Evolutionary conservation across 1,140 invertebrate genomes (phyloP).

Genomic region (Platorchestia sp.): DNA sequence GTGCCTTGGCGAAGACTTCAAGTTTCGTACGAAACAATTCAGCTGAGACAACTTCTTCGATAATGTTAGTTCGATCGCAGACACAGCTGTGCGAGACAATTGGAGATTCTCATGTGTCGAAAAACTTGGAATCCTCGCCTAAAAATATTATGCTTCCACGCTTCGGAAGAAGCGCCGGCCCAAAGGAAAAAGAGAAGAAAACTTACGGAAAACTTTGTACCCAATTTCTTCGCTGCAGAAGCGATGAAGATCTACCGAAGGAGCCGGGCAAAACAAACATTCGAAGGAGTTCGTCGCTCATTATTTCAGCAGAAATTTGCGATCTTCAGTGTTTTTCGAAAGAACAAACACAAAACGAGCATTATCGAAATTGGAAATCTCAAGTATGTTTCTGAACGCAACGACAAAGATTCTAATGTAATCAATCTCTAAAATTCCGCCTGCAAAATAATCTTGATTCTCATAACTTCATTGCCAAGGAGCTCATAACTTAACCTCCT

Average conservation of each 20-base stretch:
- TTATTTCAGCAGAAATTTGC: neutral
- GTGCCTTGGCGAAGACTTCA: slow-evolving; percentile 15
- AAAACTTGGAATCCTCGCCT: neutral
- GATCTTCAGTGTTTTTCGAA: neutral
- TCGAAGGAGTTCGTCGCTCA: neutral
- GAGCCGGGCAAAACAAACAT: neutral
- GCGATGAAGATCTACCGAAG: slow-evolving; percentile 4
- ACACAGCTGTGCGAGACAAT: neutral
- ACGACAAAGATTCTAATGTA: neutral
- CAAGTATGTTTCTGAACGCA: neutral
- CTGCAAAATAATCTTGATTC: neutral
- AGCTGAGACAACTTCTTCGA: slow-evolving; percentile 7
- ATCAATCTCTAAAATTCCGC: neutral
- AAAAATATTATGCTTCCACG: neutral
- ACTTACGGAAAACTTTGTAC: neutral
- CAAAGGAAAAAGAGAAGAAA: neutral
- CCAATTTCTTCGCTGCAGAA: neutral
- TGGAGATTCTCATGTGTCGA: neutral
- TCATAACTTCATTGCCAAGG: neutral
- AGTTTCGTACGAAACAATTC: slow-evolving; percentile 35
- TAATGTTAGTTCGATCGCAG: slow-evolving; percentile 41
- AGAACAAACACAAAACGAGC: neutral
- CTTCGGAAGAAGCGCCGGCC: too few species aligned
- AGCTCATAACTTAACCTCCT: too few species aligned
- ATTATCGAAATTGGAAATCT: neutral